Percentiles rank a stretch among this genome's conserved stretches.
These are phyloP conservation scores for Aplysina aerophoba DNA, from an alignment of 37 sponge, comb jelly and placozoan species.

Conservation along the genomic window DNA sequence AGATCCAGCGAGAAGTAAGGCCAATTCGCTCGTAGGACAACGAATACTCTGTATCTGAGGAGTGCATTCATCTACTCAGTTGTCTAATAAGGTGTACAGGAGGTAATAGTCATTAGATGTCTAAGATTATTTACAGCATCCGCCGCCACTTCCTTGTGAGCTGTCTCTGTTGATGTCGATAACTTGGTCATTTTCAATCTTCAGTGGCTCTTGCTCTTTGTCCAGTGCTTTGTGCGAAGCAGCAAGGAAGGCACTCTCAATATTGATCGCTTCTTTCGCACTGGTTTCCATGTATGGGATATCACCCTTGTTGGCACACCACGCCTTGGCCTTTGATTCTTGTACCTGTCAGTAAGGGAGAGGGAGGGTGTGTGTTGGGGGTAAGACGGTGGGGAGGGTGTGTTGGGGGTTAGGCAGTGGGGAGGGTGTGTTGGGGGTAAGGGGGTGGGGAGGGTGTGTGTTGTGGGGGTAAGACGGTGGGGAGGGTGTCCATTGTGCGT, in stretches of 20 bases:
- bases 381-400: not conserved
- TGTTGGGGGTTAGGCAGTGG: not conserved
- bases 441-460: too few relatives aligned
- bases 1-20: not conserved
- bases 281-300: too few relatives aligned
- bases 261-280: conserved; percentile 86
- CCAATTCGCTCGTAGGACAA: not conserved
- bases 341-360: conserved; percentile 61
- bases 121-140: conserved; percentile 49
- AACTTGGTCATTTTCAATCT: conserved; percentile 56
- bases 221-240: conserved; percentile 90
- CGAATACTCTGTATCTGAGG: not conserved
- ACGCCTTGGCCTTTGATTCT: conserved; percentile 81
- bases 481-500: not conserved
- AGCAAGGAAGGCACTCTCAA: conserved; percentile 94
- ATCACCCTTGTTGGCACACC: conserved; percentile 96
- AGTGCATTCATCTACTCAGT: not conserved
- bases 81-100: not conserved
- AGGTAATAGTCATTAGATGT: not conserved
- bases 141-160: conserved; percentile 32
- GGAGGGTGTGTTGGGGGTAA: too few relatives aligned
- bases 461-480: not conserved
- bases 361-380: too few relatives aligned
- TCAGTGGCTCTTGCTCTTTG: conserved; percentile 74
- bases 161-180: conserved; percentile 55